A percentile compares a stretch with the other conserved stretches of the same genome.
These are phyloP conservation scores for Hyles lineata DNA, from an alignment of 2,888 invertebrate genomes.

Conservation along the genomic window DNA sequence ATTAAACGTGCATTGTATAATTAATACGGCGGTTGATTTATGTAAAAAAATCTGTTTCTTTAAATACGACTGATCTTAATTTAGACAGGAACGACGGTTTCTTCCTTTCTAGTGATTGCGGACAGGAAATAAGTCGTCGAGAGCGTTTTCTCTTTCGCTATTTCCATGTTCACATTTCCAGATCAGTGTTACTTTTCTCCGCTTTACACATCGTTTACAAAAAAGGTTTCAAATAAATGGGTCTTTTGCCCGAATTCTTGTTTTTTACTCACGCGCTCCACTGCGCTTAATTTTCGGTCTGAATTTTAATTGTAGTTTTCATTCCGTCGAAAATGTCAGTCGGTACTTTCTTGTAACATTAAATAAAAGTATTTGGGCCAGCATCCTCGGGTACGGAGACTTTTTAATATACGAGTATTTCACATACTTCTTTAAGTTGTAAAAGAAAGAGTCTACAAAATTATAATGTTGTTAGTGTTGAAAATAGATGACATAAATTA, in stretches of 20 bases:
- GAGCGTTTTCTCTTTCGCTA: conserved; percentile 11
- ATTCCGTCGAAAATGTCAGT: neutral
- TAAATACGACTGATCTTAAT: conserved; percentile 4
- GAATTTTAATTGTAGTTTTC: conserved; percentile 8
- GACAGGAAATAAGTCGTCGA: conserved; percentile 21
- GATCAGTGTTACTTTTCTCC: conserved; percentile 13
- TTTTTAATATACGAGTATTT: neutral
- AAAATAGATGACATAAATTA: too few species aligned
- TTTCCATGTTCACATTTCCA: conserved; percentile 19
- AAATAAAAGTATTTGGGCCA: neutral
- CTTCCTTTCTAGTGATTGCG: conserved; percentile 18
- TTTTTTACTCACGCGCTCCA: neutral
- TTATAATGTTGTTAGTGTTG: too few species aligned
- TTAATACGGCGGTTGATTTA: neutral
- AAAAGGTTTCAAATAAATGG: neutral
- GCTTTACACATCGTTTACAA: neutral
- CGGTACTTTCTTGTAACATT: neutral
- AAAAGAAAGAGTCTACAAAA: too few species aligned
- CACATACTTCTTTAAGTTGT: too few species aligned
- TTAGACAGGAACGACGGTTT: conserved; percentile 17
- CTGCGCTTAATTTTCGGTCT: neutral
- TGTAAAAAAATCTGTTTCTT: neutral
- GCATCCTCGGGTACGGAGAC: neutral
- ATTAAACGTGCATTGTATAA: conserved; percentile 9
- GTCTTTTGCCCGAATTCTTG: conserved; percentile 4